A percentile compares a stretch with the other conserved stretches of the same genome.
phyloP scores from a whole-genome alignment of 2,888 invertebrate genomes.

The Hermaeophaga mercurialis region DNA sequence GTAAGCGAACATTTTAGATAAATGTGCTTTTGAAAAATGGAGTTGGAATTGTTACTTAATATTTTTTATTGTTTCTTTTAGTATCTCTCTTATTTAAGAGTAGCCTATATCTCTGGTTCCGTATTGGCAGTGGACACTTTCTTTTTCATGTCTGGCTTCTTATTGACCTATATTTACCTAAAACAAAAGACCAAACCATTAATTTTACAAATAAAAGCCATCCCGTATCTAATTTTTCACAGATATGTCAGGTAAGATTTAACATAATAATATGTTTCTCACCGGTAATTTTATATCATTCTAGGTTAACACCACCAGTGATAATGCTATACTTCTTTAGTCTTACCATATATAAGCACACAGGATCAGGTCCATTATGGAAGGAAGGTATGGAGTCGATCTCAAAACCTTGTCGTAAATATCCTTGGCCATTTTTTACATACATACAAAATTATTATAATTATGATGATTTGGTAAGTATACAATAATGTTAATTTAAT shows the following conservation, averaged over 20 bases:
- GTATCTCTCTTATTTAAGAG: constrained; percentile 48
- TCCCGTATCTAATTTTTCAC: constrained; percentile 39
- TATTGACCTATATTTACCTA: constrained; percentile 60
- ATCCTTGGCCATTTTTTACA: constrained; percentile 56
- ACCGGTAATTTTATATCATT: constrained; percentile 8
- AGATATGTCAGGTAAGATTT: constrained; percentile 43
- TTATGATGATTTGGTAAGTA: constrained; percentile 15
- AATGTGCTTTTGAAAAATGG: too few relatives aligned
- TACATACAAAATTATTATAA: constrained; percentile 56
- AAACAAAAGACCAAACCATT: constrained; percentile 41
- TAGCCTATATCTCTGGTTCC: constrained; percentile 53
- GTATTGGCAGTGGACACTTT: constrained; percentile 69
- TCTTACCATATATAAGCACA: constrained; percentile 26
- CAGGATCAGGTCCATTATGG: constrained; percentile 41
- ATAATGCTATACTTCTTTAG: constrained; percentile 34
- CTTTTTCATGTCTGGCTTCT: constrained; percentile 66
- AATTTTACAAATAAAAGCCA: constrained; percentile 25
- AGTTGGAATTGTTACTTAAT: too few relatives aligned
- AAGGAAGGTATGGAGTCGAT: constrained; percentile 4
- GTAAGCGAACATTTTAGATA: constrained; percentile 7
- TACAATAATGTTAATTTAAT: too few relatives aligned
- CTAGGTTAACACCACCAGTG: constrained; percentile 40
- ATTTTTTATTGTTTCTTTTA: constrained; percentile 42
- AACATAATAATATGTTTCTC: too few relatives aligned
- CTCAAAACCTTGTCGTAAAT: constrained; percentile 43